Base-by-base conservation (phyloP, 2,797 vertebrate species). In the Sorex maritimensis region DNA sequence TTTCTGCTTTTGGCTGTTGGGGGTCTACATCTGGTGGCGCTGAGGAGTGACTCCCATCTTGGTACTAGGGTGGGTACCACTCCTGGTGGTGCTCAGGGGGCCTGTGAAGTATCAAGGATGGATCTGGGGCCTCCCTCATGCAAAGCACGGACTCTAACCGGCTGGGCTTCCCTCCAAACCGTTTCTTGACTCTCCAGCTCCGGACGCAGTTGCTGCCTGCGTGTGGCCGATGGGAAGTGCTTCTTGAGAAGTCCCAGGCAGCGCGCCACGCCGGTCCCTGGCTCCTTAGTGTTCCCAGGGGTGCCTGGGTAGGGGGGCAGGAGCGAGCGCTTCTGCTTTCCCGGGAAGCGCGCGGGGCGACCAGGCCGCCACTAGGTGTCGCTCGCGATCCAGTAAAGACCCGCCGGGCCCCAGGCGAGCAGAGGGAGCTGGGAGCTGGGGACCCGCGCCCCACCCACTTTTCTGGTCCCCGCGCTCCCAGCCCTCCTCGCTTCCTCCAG, bases 351-450 rank as follows among this genome's bases (percentile, higher is more conserved):
- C 15, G 15, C 79, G 92, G 78, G 86, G 46, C 65, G 1, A 34
- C 90, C 77, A 9, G 13, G 10, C 90, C 28, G 75, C 98, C 98
- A 97, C 98, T 97, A 95, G 98, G 97, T 98, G 98, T 96, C 98
- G 96, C 97, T 96, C 91, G 90, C 92, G 95, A 97, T 95, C 97
- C 97, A 97, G 63, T 74, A 97, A 97, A 96, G 90, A 87, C 15
- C 65, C 15, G 41, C 28, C 13, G 0, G 75, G 24, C 80, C 86
- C 81, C 34, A 7, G 0, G 55, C 28, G 15, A 0, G 77, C 3
- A 69, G 52, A 80, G 83, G 9, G 28, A 19, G 69, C 55, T 0
- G 78, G 23, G 34, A 19, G 69, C 55, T 0, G 78, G 23, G 34
- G 17, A 41, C 80, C 58, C 1, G 9, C 8, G 55, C 41, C 61